Base-by-base conservation (phyloP, 2,888 invertebrate species). In the Parascotia fuliginaria region DNA sequence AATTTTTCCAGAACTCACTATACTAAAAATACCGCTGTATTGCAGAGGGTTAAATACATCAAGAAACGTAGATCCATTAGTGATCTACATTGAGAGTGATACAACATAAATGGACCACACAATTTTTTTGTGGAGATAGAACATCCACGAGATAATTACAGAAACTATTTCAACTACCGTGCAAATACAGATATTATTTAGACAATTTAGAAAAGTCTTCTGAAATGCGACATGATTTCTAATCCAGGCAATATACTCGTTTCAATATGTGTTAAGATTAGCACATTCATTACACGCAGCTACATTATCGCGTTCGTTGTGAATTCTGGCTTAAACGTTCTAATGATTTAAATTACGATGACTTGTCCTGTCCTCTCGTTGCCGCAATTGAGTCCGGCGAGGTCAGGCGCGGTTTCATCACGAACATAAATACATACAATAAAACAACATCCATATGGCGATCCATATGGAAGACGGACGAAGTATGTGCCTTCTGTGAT, bases 291-390 rank as follows among this genome's bases (percentile, higher is more conserved):
- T 46, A 55, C 33, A 33, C 29, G 32, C 40, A 49, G 32, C 28
- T 40, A 46, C 31, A 47, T 52, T 50, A 55, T 40, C 36, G 41
- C 48, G 34, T 31, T 40, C 7, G 34, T 37, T n/a, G n/a, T n/a
- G n/a, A n/a, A n/a, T 55, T 7, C 24, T 7, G 52, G 39, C 56
- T 60, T 53, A 64, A 60, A 60, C 63, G 70, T 76, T 78, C 75
- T 80, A 84, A 85, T 81, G 79, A 78, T 82, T 83, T 84, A 83
- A 88, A 86, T 87, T 87, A 83, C 83, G 81, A 85, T 85, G 87
- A 85, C 77, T 84, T 76, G 81, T 77, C 73, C 75, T 70, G 76
- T 77, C 72, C 73, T 75, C 80, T 83, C 78, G 85, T 89, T 87
- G 85, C 81, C 73, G 74, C 84, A 89, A 85, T 84, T 87, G 83